These are phyloP conservation scores for Loxodonta africana DNA, from an alignment of 2,113 vertebrate genomes.

Conservation along the genomic window DNA sequence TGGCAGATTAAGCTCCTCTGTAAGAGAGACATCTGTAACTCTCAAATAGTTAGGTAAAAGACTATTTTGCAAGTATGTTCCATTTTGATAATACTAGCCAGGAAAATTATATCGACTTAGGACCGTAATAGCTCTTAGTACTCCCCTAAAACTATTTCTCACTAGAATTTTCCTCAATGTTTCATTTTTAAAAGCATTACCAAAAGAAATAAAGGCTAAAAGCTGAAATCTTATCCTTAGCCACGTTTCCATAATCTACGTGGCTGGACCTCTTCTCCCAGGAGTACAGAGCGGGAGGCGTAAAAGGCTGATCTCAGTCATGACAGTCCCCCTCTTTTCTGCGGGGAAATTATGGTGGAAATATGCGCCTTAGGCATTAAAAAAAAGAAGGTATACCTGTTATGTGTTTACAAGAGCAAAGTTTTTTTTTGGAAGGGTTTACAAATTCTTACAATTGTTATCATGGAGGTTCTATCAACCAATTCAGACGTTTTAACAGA, in stretches of 20 bases:
- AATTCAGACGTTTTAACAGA: slow-evolving; percentile 38
- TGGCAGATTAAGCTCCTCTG: slow-evolving; percentile 98
- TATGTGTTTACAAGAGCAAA: neutral
- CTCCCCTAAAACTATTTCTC: neutral
- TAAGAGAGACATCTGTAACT: slow-evolving; percentile 77
- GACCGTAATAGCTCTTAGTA: neutral
- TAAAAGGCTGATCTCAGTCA: neutral
- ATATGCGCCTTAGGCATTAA: neutral
- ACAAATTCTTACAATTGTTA: slow-evolving; percentile 44
- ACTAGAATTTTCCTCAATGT: slow-evolving; percentile 8
- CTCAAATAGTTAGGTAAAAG: slow-evolving; percentile 27
- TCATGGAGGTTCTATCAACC: slow-evolving; percentile 24
- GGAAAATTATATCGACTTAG: neutral
- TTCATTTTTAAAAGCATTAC: slow-evolving; percentile 26
- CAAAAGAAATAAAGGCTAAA: slow-evolving; percentile 26
- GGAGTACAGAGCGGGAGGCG: neutral
- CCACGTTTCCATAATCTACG: neutral
- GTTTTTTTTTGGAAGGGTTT: neutral
- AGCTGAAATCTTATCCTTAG: neutral
- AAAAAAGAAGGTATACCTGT: neutral
- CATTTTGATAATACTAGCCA: neutral
- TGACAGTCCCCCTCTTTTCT: neutral
- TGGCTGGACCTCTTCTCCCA: neutral
- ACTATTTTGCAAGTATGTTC: neutral
- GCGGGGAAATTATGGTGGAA: neutral